These are phyloP conservation scores for Axea sp. DNA, from an alignment of 2,888 invertebrate genomes.

Conservation along the genomic window DNA sequence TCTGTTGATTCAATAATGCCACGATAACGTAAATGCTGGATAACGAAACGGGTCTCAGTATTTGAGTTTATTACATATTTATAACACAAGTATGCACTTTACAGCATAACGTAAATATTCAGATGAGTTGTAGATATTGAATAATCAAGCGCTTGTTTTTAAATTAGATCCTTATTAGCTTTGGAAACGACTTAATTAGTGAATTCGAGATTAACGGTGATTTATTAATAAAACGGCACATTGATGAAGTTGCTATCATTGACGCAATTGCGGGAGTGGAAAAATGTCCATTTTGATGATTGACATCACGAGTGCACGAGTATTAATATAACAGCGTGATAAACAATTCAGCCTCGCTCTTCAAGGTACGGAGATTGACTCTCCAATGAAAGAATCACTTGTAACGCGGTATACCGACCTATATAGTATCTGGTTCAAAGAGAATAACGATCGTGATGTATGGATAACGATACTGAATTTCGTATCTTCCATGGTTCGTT, in stretches of 20 bases:
- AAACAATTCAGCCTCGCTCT: slow-evolving; percentile 47
- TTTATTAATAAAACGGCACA: slow-evolving; percentile 23
- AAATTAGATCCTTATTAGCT: too few relatives aligned
- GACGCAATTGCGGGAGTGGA: slow-evolving; percentile 16
- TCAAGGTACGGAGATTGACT: slow-evolving; percentile 48
- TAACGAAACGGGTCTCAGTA: too few relatives aligned
- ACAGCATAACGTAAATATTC: too few relatives aligned
- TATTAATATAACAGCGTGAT: slow-evolving; percentile 43
- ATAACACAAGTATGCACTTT: too few relatives aligned
- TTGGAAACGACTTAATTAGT: slow-evolving; percentile 12
- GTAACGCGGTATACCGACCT: slow-evolving; percentile 29
- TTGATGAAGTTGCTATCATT: slow-evolving; percentile 22
- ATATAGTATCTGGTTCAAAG: slow-evolving; percentile 19
- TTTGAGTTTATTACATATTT: too few relatives aligned
- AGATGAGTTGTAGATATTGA: too few relatives aligned
- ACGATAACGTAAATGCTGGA: too few relatives aligned
- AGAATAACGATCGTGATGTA: slow-evolving; percentile 14
- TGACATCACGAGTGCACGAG: slow-evolving; percentile 23
- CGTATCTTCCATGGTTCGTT: neutral
- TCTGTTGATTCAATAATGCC: too few relatives aligned
- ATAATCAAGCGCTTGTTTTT: too few relatives aligned
- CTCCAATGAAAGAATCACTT: slow-evolving; percentile 39
- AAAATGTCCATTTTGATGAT: slow-evolving; percentile 32
- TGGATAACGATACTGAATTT: slow-evolving; percentile 14
- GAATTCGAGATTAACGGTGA: slow-evolving; percentile 1